Base-by-base conservation (phyloP, 2,888 invertebrate species). In the Tetragonula carbonaria region DNA sequence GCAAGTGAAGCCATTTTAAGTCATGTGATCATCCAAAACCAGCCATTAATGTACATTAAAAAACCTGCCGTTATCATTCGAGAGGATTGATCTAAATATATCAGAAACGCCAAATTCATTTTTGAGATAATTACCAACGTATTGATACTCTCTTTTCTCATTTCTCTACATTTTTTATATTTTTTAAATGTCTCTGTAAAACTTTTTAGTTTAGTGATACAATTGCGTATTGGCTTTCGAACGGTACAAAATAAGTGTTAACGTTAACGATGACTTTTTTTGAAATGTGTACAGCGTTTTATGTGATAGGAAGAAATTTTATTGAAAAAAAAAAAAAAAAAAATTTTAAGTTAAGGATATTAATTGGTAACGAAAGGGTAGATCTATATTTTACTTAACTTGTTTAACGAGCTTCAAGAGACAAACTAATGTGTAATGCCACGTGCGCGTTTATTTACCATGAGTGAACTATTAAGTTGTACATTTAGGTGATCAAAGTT, bases 161-260 rank as follows among this genome's bases (percentile, higher is more conserved):
- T 80, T 78, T 86, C 68, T 73, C 62, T 80, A 76, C 75, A 55
- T 82, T 83, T 87, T 85, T 82, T 81, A 78, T 87, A 79, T 62
- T 86, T 90, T 70, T 88, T 84, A 83, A 89, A 85, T 82, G 81
- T 71, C 53, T 73, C 62, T 82, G n/a, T 59, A 59, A 59, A 85
- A 77, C 50, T 51, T 82, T 84, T 90, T 88, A 89, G 78, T 87
- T 88, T 82, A 86, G 77, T 80, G 57, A 82, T 80, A 85, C 53
- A 77, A 76, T 90, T 81, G 82, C 68, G 88, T 89, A 89, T 90
- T 89, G 90, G 89, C 88, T 89, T 90, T 89, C 88, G 80, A 90
- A 84, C 87, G 90, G 87, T 83, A 74, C 68, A 63, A 84, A 87
- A 33, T 74, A 77, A 82, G 53, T 73, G 70, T 85, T 83, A 65